A percentile compares a stretch with the other conserved stretches of the same genome.
phyloP scores from a whole-genome alignment of 1,140 invertebrate genomes.

The Thereuonema tuberculata region DNA sequence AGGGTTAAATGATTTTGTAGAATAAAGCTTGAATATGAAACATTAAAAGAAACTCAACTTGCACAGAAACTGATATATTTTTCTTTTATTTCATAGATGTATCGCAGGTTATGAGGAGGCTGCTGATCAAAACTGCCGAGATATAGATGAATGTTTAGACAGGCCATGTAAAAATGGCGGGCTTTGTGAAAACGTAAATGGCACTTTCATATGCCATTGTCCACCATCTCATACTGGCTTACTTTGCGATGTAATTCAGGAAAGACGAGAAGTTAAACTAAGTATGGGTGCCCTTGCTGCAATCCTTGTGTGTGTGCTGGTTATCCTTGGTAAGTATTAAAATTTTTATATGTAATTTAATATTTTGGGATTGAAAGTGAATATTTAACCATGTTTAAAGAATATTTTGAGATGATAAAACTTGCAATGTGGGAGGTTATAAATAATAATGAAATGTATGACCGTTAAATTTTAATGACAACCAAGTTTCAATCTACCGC shows the following conservation, averaged over 20 bases:
- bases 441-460: too few species aligned
- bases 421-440: too few species aligned
- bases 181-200: constrained; percentile 75
- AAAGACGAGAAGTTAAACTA: background rate
- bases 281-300: constrained; percentile 10
- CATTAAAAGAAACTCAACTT: background rate
- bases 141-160: constrained; percentile 17
- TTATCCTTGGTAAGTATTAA: constrained; percentile 4
- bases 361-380: too few species aligned
- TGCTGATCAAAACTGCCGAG: background rate
- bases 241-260: constrained; percentile 45
- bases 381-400: too few species aligned
- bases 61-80: background rate
- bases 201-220: constrained; percentile 76
- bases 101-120: background rate
- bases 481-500: too few species aligned
- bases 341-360: background rate
- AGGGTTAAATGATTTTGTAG: too few species aligned
- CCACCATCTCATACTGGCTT: constrained; percentile 73
- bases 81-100: constrained; percentile 3
- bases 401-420: too few species aligned
- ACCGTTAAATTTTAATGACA: too few species aligned
- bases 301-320: constrained; percentile 5
- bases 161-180: constrained; percentile 62
- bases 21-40: background rate